These are phyloP conservation scores for Halictus rubicundus DNA, from an alignment of 1,140 invertebrate species.

Conservation along the genomic window DNA sequence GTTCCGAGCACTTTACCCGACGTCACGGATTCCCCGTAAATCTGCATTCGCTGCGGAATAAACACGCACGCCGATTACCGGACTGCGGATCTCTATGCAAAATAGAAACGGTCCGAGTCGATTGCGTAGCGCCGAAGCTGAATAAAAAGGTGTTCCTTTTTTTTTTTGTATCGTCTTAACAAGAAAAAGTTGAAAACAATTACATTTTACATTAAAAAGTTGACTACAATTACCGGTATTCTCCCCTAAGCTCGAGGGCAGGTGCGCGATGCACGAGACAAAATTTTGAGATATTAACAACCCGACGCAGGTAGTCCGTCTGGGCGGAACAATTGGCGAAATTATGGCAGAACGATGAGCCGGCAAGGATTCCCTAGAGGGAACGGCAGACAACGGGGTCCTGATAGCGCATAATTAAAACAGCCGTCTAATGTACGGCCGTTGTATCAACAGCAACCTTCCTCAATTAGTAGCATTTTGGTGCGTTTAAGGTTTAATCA, in stretches of 20 bases:
- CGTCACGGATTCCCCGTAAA: background rate
- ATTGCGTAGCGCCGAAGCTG: too few species aligned
- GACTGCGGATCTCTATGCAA: too few species aligned
- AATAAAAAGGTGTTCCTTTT: too few species aligned
- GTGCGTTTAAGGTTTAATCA: slow-evolving; percentile 17
- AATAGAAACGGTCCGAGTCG: too few species aligned
- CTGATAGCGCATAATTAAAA: background rate
- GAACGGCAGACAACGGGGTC: background rate
- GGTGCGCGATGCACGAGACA: too few species aligned
- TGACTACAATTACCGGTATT: too few species aligned
- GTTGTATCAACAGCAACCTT: background rate
- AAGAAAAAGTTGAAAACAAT: too few species aligned
- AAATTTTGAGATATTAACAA: too few species aligned
- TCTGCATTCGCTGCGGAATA: background rate
- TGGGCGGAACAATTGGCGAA: background rate
- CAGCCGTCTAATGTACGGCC: background rate
- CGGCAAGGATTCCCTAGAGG: background rate
- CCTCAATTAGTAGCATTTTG: slow-evolving; percentile 10
- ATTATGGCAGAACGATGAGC: background rate
- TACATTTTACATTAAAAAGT: too few species aligned
- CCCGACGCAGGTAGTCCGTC: too few species aligned
- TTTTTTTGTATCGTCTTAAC: too few species aligned
- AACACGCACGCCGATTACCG: background rate
- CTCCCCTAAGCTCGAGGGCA: too few species aligned
- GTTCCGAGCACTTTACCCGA: background rate